Evolutionary conservation across 2,888 invertebrate genomes (phyloP), one percentile per base, ranked within the genome.

Genomic region (Chrysolina americana): DNA sequence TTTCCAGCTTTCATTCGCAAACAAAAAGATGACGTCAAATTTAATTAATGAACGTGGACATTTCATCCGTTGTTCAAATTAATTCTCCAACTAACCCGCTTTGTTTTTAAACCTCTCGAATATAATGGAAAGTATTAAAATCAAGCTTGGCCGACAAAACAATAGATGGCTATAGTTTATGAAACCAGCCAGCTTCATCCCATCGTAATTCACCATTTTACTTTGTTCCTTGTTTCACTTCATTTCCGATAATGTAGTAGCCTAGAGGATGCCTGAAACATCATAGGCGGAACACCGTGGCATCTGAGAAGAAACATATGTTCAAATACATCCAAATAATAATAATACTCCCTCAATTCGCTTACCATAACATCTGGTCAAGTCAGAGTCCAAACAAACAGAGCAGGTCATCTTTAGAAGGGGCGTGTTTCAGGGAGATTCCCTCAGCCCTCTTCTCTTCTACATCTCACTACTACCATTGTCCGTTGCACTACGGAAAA

Each of bases 151-250:
- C 48, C 66, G 65, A 56, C 59, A 72, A 66, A 72, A 72, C 68
- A 72, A 68, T 48, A 21, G 19, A 41, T 47, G 28, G 48, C 62
- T 62, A 66, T 66, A 72, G 62, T 65, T 72, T 59, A 41, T 48
- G 41, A 36, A 36, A 72, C 65, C 71, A 65, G 50, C 71, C 65
- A 53, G 56, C 62, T 72, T 78, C 62, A 72, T 50, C 74, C 72
- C 71, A 75, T 79, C 80, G 80, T 82, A 82, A 82, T 80, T 82
- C 80, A 80, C 78, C 75, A 77, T 78, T 80, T 81, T 80, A 81
- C 76, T 79, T 53, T 47, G 50, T 62, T 28, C 76, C 74, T 78
- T 79, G 79, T 79, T 81, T 78, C 79, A 81, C 79, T 77, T 79
- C 78, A 68, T 75, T 56, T 77, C 76, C 78, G 69, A 78, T 79